Conservation (phyloP, 2,888 invertebrate genomes). For the Liopterus haemorrhoidalis region DNA sequence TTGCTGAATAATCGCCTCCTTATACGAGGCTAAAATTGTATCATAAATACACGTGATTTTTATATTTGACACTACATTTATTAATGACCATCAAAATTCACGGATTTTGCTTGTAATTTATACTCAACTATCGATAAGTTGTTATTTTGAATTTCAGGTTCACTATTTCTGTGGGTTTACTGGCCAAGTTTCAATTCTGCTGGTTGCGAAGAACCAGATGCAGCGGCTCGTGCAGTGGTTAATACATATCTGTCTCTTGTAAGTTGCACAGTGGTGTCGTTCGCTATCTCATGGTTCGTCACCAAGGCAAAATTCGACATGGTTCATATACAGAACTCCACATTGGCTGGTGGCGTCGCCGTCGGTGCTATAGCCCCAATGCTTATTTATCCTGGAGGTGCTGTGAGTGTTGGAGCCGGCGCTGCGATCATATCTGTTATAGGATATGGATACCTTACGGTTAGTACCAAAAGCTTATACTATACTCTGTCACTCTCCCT, state of each 20-base stretch:
- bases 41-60: too few species aligned
- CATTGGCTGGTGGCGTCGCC: conserved; percentile 88
- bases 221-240: conserved; percentile 78
- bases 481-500: conserved; percentile 13
- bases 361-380: conserved; percentile 80
- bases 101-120: not conserved
- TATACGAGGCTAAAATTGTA: too few species aligned
- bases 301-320: conserved; percentile 76
- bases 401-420: conserved; percentile 69
- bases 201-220: conserved; percentile 61
- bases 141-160: conserved; percentile 54
- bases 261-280: conserved; percentile 74
- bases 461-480: too few species aligned
- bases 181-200: conserved; percentile 97
- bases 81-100: not conserved
- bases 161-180: conserved; percentile 90
- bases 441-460: conserved; percentile 73
- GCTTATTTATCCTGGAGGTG: conserved; percentile 77
- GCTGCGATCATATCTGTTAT: conserved; percentile 74
- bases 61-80: not conserved
- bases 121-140: not conserved
- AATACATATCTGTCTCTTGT: conserved; percentile 90
- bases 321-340: conserved; percentile 93
- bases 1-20: too few species aligned
- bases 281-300: conserved; percentile 73